These are phyloP conservation scores for Bubo scandiacus DNA, from an alignment of 2,113 vertebrate species.

Conservation along the genomic window DNA sequence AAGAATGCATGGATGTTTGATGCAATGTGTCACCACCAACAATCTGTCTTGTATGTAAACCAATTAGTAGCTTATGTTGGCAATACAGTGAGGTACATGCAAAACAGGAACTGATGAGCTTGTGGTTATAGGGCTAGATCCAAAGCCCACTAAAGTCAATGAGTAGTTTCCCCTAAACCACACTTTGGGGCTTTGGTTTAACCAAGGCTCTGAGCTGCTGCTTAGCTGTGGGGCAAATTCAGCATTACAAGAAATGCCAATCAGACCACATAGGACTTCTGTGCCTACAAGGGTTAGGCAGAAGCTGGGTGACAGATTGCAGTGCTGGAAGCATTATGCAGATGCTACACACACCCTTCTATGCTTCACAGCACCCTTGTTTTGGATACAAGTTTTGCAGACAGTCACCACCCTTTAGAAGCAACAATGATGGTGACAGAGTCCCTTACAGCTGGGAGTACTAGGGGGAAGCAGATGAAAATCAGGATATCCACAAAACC, in stretches of 20 bases:
- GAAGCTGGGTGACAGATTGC: not conserved
- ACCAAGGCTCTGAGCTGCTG: not conserved
- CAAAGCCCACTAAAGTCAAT: not conserved
- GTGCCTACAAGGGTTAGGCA: not conserved
- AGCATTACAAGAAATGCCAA: not conserved
- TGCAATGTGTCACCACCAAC: slow-evolving; percentile 6
- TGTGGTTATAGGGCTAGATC: not conserved
- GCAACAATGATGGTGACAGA: not conserved
- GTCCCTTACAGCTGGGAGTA: not conserved
- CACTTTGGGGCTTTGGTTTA: not conserved
- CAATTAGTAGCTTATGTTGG: not conserved
- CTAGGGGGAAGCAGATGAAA: not conserved
- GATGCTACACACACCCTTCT: not conserved
- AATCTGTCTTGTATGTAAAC: not conserved
- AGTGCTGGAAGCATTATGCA: not conserved
- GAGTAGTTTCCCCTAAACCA: not conserved
- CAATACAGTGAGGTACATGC: not conserved
- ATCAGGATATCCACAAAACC: not conserved
- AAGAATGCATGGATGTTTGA: slow-evolving; percentile 31
- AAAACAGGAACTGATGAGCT: not conserved
- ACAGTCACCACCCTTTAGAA: not conserved
- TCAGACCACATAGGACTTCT: not conserved
- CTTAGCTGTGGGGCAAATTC: not conserved
- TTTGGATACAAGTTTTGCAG: not conserved
- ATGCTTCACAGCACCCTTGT: not conserved